Evolutionary conservation across 2,888 invertebrate genomes (phyloP), one percentile per base, ranked within the genome.

Genomic region (Aphodius granarius): DNA sequence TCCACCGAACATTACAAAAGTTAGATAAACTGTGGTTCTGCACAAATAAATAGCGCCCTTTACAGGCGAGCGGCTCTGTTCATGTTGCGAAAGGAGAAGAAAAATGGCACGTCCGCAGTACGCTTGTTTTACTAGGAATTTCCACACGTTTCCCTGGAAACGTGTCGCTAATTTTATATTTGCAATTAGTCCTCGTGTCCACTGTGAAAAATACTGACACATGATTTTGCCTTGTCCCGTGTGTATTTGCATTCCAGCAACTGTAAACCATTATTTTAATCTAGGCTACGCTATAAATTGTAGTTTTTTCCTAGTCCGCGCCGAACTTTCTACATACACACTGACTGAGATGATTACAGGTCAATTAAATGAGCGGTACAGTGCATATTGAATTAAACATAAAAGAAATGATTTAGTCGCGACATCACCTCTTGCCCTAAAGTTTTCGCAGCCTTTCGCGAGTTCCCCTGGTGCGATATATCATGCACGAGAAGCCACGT

Each of bases 121-220:
- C 68, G 68, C 68, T 68, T 68, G 68, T 68, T 68, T 16, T 43
- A 43, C 43, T 43, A 43, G 43, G 4, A 43, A 43, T 43, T 43
- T 43, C 4, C 19, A 22, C 65, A 20, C 20, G 22, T 20, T 68
- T 9, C 68, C n/a, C 22, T 68, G 20, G 13, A 68, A 68, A 19
- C 68, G 17, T 68, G 68, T 68, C 68, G 68, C 68, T 68, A 68
- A 68, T 68, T 68, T 68, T 68, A 68, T 68, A 68, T 68, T 68
- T 68, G 68, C 20, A 68, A 68, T 68, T 21, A 68, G 20, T 68
- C 21, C 22, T 22, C 17, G 1, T 19, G 65, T 16, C n/a, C 17
- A 20, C 19, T 21, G 9, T 68, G 68, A 68, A 20, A 68, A 20
- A 68, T 68, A 68, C 65, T 5, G 21, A 43, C 43, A 43, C 43